phyloP scores from a whole-genome alignment of 2,113 vertebrate species.

The Bungarus multicinctus region DNA sequence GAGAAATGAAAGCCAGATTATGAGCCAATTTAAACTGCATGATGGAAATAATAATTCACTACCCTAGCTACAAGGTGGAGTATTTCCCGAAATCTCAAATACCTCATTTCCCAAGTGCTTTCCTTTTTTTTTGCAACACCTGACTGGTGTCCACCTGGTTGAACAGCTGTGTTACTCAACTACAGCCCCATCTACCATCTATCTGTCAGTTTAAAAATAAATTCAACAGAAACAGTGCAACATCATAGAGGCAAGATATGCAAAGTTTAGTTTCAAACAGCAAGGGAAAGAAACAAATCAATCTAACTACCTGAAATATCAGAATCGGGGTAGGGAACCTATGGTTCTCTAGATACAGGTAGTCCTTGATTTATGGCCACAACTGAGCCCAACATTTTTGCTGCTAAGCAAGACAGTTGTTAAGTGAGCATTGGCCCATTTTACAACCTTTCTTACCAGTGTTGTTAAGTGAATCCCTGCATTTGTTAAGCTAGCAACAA shows the following conservation, averaged over 20 bases:
- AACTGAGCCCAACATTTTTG: background rate
- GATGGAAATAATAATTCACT: background rate
- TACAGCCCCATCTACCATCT: background rate
- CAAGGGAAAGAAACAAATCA: background rate
- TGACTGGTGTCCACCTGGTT: background rate
- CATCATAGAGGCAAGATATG: background rate
- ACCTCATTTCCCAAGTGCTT: background rate
- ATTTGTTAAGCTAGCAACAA: background rate
- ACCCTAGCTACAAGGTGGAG: background rate
- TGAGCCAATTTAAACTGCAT: background rate
- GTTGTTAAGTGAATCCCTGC: background rate
- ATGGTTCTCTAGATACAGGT: background rate
- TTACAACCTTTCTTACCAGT: background rate
- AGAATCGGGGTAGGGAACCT: background rate
- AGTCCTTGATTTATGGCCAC: background rate
- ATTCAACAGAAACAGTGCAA: background rate
- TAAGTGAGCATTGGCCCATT: background rate
- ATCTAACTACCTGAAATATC: background rate
- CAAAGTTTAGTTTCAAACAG: background rate
- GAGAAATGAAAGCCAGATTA: background rate
- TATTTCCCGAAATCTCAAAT: background rate
- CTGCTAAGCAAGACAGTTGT: background rate
- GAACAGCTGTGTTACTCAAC: background rate
- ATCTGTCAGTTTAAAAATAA: background rate
- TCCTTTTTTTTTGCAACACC: background rate